Evolutionary conservation across 2,888 invertebrate species (phyloP).

Genomic region (Limnephilus marmoratus): DNA sequence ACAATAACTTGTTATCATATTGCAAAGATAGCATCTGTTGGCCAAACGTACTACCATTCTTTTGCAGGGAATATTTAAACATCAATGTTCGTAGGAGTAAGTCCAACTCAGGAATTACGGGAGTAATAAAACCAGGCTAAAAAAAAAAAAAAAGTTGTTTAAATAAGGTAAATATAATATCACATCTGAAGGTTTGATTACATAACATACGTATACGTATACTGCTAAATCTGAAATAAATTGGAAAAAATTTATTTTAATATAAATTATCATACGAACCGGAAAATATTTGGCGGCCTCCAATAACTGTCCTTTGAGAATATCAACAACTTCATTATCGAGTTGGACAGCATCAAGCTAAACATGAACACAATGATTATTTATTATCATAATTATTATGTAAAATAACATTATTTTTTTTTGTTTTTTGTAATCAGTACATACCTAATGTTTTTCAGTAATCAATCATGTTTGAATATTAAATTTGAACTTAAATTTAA

Average conservation of each 20-base stretch:
- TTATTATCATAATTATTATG: background rate
- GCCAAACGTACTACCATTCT: constrained; percentile 86
- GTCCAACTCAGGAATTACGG: constrained; percentile 84
- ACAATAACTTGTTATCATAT: constrained; percentile 81
- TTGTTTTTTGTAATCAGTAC: background rate
- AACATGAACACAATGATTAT: constrained; percentile 67
- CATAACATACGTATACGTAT: background rate
- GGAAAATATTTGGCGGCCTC: constrained; percentile 82
- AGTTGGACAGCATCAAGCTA: constrained; percentile 88
- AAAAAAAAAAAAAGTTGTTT: constrained; percentile 39
- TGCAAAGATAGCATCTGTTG: constrained; percentile 88
- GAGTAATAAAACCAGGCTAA: constrained; percentile 80
- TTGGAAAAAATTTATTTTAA: background rate
- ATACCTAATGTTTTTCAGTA: background rate
- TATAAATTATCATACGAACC: constrained; percentile 72
- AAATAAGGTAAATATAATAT: background rate
- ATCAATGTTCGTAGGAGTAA: constrained; percentile 82
- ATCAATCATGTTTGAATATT: background rate
- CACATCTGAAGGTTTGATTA: background rate
- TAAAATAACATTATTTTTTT: background rate
- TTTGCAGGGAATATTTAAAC: constrained; percentile 84
- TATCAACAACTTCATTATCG: constrained; percentile 86
- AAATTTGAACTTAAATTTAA: too few relatives aligned
- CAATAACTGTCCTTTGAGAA: constrained; percentile 82
- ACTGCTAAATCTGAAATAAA: background rate